Conservation (phyloP, 2,888 invertebrate genomes). For the Trichopoda pennipes region DNA sequence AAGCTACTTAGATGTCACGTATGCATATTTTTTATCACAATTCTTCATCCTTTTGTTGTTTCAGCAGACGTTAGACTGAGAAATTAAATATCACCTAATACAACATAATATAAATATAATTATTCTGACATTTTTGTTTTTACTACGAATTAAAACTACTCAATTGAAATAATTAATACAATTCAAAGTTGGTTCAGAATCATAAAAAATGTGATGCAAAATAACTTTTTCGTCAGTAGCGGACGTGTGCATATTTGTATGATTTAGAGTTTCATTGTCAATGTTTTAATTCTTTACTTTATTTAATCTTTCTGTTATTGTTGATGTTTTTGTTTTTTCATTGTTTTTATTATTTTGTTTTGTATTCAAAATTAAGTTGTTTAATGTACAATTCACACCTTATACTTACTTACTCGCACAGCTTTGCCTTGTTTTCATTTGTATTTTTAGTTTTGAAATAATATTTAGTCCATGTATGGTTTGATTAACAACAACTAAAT, state of each 20-base stretch:
- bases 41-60: too few species aligned
- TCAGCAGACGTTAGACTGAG: too few species aligned
- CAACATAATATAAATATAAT: too few species aligned
- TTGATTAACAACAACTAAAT: slow-evolving; percentile 25
- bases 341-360: neutral
- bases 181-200: neutral
- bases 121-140: too few species aligned
- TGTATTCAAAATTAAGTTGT: slow-evolving; percentile 53
- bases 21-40: too few species aligned
- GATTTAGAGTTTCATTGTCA: slow-evolving; percentile 39
- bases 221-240: neutral
- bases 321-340: neutral
- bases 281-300: slow-evolving; percentile 43
- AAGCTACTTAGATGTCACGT: too few species aligned
- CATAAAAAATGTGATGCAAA: neutral
- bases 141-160: too few species aligned
- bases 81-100: too few species aligned
- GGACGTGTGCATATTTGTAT: neutral
- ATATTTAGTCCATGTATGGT: slow-evolving; percentile 51
- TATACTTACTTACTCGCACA: slow-evolving; percentile 40
- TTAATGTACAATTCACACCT: slow-evolving; percentile 58
- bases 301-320: slow-evolving; percentile 16
- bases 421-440: slow-evolving; percentile 3
- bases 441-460: slow-evolving; percentile 20
- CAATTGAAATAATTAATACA: too few species aligned